A percentile compares a stretch with the other conserved stretches of the same genome.
Conservation (phyloP, 2,113 vertebrate genomes). For the Amphiprion percula region DNA sequence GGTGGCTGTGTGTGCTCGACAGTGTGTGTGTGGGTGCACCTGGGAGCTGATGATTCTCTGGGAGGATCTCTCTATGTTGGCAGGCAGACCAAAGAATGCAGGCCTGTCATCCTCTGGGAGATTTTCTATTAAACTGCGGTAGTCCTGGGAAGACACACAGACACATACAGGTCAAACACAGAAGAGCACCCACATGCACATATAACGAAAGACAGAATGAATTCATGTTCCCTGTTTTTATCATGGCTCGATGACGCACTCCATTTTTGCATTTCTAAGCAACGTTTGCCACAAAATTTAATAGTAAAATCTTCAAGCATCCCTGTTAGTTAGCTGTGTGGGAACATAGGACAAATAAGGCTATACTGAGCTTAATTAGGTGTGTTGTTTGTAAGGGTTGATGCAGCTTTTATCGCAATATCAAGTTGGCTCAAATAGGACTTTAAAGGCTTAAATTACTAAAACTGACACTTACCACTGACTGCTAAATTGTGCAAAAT, state of each 20-base stretch:
- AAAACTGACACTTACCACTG: slow-evolving; percentile 10
- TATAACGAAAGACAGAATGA: slow-evolving; percentile 1
- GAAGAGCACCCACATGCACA: slow-evolving; percentile 3
- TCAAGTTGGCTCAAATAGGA: slow-evolving; percentile 5
- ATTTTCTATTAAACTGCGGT: slow-evolving; percentile 90
- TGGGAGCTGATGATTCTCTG: slow-evolving; percentile 94
- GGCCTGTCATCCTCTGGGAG: slow-evolving; percentile 97
- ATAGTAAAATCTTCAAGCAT: background rate
- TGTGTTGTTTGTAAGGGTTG: slow-evolving; percentile 13
- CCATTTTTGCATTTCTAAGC: slow-evolving; percentile 2
- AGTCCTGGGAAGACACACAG: slow-evolving; percentile 87
- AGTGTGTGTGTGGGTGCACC: slow-evolving; percentile 77
- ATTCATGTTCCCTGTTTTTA: background rate
- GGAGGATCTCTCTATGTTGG: slow-evolving; percentile 95
- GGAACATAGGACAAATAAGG: background rate
- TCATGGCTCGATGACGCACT: background rate
- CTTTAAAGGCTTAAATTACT: slow-evolving; percentile 5
- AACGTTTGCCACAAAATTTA: background rate
- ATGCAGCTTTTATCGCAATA: slow-evolving; percentile 4
- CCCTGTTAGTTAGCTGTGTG: background rate
- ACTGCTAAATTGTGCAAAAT: slow-evolving; percentile 3
- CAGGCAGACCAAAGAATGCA: slow-evolving; percentile 94
- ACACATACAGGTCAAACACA: slow-evolving; percentile 54
- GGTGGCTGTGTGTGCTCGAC: slow-evolving; percentile 22
- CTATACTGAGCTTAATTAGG: background rate